Evolutionary conservation across 2,797 vertebrate species (phyloP).

Genomic region (Threskiornis aethiopicus): DNA sequence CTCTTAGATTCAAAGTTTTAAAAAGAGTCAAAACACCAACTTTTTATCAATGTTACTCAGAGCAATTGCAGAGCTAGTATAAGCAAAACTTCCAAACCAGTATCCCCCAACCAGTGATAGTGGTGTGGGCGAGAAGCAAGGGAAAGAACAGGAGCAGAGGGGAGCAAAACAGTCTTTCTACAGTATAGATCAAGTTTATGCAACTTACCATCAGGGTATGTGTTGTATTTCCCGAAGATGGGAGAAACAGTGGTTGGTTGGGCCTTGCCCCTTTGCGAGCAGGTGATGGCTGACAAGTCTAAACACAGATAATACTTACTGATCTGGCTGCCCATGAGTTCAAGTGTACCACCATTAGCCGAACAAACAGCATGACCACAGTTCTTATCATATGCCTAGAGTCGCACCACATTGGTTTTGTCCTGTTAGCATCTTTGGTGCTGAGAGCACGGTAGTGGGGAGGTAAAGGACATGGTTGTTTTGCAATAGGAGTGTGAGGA

Average conservation of each 20-base stretch:
- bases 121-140: not conserved
- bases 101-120: not conserved
- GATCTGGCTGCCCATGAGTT: not conserved
- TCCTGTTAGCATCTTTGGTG: not conserved
- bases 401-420: rapidly evolving
- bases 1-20: not conserved
- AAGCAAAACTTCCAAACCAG: not conserved
- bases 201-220: rapidly evolving
- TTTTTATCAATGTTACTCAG: not conserved
- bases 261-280: rapidly evolving
- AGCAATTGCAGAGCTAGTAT: not conserved
- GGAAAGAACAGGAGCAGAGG: not conserved
- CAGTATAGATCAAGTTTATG: not conserved
- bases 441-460: not conserved
- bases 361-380: not conserved
- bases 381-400: not conserved
- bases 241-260: rapidly evolving
- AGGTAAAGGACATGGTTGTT: not conserved
- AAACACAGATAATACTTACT: not conserved
- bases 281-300: not conserved
- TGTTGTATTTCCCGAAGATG: not conserved
- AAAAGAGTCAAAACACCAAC: not conserved
- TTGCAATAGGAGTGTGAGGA: not conserved
- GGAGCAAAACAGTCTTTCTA: not conserved
- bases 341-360: not conserved